A percentile compares a stretch with the other conserved stretches of the same genome.
phyloP scores from a whole-genome alignment of 1,140 invertebrate genomes.

The Drosophila burlai region DNA sequence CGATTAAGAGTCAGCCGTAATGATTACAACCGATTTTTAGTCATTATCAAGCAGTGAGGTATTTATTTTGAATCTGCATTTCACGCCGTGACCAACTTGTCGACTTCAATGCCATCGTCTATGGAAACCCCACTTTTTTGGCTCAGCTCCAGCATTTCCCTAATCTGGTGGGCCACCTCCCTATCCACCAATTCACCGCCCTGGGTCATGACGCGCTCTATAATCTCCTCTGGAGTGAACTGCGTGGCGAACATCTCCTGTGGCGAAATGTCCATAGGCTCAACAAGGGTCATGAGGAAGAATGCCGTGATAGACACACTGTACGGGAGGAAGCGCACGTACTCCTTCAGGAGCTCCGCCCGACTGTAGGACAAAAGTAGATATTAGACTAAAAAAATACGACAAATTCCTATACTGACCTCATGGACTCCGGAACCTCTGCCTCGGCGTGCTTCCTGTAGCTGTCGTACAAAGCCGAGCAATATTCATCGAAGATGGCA shows the following conservation, averaged over 20 bases:
- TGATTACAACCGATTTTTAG: conserved; percentile 5
- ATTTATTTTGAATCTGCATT: conserved; percentile 4
- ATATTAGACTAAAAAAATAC: background rate
- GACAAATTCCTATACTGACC: conserved; percentile 27
- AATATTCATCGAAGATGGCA: conserved; percentile 71
- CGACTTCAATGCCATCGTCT: conserved; percentile 58
- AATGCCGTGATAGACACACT: conserved; percentile 31
- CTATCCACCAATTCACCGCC: conserved; percentile 68
- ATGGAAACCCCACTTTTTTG: conserved; percentile 51
- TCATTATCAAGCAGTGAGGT: background rate
- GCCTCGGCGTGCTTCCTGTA: conserved; percentile 38
- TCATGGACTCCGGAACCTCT: conserved; percentile 59
- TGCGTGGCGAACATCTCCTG: conserved; percentile 39
- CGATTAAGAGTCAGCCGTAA: background rate
- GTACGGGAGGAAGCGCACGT: conserved; percentile 68
- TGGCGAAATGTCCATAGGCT: conserved; percentile 27
- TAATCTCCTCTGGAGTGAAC: conserved; percentile 23
- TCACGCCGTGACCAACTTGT: conserved; percentile 7
- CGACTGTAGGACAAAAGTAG: conserved; percentile 10
- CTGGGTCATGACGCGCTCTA: conserved; percentile 17
- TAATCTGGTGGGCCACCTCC: conserved; percentile 71
- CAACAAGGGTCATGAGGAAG: conserved; percentile 63
- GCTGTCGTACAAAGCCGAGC: conserved; percentile 46
- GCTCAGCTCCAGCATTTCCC: conserved; percentile 68
- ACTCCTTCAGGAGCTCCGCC: conserved; percentile 64